Evolutionary conservation across 2,797 vertebrate species (phyloP), one percentile per base, ranked within the genome.

Genomic region (Cryptoblepharus egeriae): DNA sequence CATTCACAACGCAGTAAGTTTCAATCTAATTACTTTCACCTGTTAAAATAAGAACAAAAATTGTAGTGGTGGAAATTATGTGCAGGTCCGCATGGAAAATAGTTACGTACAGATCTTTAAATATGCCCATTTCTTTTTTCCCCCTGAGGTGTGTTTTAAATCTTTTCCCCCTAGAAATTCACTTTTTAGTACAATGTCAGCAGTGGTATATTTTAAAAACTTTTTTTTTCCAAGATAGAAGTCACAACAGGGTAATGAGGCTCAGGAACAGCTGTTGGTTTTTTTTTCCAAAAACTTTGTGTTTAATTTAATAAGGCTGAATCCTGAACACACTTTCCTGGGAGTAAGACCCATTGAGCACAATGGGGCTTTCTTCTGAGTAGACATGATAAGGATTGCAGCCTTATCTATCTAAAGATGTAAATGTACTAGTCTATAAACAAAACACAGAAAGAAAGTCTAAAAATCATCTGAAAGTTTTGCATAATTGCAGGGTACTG

Each of bases 21-120:
- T 75, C 58, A 93, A 88, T 88, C 20, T 92, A 93, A 96, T 94
- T 94, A 87, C 91, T 95, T 96, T 95, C 94, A 94, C 92, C 91
- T 95, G 94, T 94, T 95, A 87, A 95, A 95, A 94, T 95, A 95
- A 93, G 88, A 89, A 80, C 74, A 82, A 93, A 93, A 55, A 92
- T 78, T 83, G 83, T 35, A 1, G 69, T 89, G 75, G 82, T 94
- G 87, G 88, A 94, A 94, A 94, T 86, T 83, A 76, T 85, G 80
- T 81, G 77, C 77, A 83, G 79, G 75, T 85, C 88, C 81, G 88
- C 88, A 86, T 71, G 82, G 93, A 94, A 95, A 93, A 92, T 85
- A 90, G 89, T 85, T 91, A 88, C 90, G 91, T 81, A 87, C 86
- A 79, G 15, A 83, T 63, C 61, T 90, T 81, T 65, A 89, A 85